Evolutionary conservation across 2,888 invertebrate genomes (phyloP).

Genomic region (Caenorhabditis zanzibari): DNA sequence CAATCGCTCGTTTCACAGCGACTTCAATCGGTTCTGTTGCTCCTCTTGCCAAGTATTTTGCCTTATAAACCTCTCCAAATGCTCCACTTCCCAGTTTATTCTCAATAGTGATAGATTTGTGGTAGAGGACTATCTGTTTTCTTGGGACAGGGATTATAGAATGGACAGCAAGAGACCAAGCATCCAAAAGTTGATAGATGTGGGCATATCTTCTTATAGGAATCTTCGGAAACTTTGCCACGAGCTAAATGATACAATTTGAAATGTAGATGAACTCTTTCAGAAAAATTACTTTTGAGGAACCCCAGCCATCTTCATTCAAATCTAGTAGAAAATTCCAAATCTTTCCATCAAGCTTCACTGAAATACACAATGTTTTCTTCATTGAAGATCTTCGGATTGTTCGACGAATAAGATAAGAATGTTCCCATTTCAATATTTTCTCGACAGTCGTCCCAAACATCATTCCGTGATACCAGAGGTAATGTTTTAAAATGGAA

Average conservation of each 20-base stretch:
- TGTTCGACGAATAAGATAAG: constrained; percentile 28
- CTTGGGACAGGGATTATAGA: constrained; percentile 14
- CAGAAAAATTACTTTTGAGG: neutral
- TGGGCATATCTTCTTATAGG: constrained; percentile 10
- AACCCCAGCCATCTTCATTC: constrained; percentile 24
- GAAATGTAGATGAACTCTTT: too few relatives aligned
- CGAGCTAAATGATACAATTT: neutral
- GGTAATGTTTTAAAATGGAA: neutral
- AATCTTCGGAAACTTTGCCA: constrained; percentile 26
- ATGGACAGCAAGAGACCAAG: constrained; percentile 20
- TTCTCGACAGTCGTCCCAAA: constrained; percentile 1
- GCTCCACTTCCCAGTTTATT: constrained; percentile 37
- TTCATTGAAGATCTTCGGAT: neutral
- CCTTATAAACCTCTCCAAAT: constrained; percentile 48
- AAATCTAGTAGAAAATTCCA: constrained; percentile 12
- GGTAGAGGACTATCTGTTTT: neutral
- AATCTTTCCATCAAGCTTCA: constrained; percentile 9
- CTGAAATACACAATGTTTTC: constrained; percentile 19
- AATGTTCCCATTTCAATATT: constrained; percentile 27
- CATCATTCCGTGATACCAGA: constrained; percentile 44
- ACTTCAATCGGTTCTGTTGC: constrained; percentile 23
- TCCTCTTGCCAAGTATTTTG: neutral
- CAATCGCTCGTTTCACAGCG: constrained; percentile 31
- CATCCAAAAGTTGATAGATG: constrained; percentile 34
- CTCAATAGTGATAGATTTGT: constrained; percentile 4